Percentiles rank a stretch among this genome's conserved stretches.
Conservation (phyloP, 2,888 invertebrate species). For the Drosophila niveifrons region DNA sequence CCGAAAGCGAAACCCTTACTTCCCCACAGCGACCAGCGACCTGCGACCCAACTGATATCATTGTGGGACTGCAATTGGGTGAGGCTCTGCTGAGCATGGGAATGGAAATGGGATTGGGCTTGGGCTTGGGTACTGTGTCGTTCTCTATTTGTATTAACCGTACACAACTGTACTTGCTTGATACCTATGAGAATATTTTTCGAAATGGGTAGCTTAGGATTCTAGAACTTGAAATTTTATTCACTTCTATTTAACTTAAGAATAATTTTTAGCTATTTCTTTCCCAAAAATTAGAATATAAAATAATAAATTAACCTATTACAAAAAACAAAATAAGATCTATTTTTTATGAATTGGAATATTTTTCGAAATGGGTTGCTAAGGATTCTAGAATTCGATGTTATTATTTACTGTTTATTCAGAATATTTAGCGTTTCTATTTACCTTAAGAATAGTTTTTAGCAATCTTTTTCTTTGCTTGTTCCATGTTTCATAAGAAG, state of each 20-base stretch:
- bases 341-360: too few relatives aligned
- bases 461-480: not conserved
- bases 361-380: too few relatives aligned
- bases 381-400: too few relatives aligned
- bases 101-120: slow-evolving; percentile 10
- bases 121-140: slow-evolving; percentile 19
- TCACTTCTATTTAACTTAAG: too few relatives aligned
- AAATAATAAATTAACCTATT: too few relatives aligned
- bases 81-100: slow-evolving; percentile 32
- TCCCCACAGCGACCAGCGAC: slow-evolving; percentile 14
- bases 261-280: not conserved
- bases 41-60: slow-evolving; percentile 38
- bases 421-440: too few relatives aligned
- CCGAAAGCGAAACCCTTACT: slow-evolving; percentile 24
- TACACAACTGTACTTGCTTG: slow-evolving; percentile 62
- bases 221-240: not conserved
- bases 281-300: not conserved
- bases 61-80: slow-evolving; percentile 20
- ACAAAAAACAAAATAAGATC: too few relatives aligned
- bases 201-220: not conserved
- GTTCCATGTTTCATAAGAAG: too few relatives aligned
- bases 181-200: not conserved
- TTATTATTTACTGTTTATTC: too few relatives aligned
- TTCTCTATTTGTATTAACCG: not conserved
- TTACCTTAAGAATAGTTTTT: too few relatives aligned